Evolutionary conservation across 2,113 vertebrate genomes (phyloP), one percentile per base, ranked within the genome.

Genomic region (Nipponia nippon): DNA sequence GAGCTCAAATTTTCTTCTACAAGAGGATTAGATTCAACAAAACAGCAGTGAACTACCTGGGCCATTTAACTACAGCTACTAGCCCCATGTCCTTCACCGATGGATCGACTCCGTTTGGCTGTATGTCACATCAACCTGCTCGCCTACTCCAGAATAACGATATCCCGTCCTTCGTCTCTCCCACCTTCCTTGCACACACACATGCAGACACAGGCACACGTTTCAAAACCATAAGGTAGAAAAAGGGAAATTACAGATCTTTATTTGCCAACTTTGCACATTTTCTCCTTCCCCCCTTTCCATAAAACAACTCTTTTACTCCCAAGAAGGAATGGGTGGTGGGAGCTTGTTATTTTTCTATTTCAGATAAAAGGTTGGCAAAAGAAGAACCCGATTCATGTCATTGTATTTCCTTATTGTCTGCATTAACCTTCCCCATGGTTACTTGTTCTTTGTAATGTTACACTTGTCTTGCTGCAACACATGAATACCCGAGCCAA

Each of bases 381-480:
- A 98, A 99, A 98, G 98, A 98, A 98, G 98, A 97, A 98, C 98
- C 98, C 98, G 98, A 98, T 98, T 98, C 99, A 97, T 98, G 98
- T 98, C 98, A 97, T 98, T 98, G 98, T 98, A 98, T 98, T 98
- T 98, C 98, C 98, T 98, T 98, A 98, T 98, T 99, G 99, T 99
- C 98, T 98, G 98, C 97, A 97, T 99, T 99, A 99, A 99, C 99
- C 99, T 99, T 99, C 99, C 99, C 99, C 99, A 98, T 97, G 98
- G 98, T 98, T 99, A 99, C 99, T 99, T 99, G 99, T 99, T 99
- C 98, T 97, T 95, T 96, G 98, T 99, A 99, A 98, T 98, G 98
- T 99, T 99, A 99, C 99, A 99, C 99, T 99, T 99, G 99, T 99
- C 99, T 99, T 98, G 98, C 98, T 96, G 98, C 98, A 98, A 98